Evolutionary conservation across 92 coral and sea anemone genomes (phyloP), one percentile per base, ranked within the genome.

Genomic region (Siderastrea radians): DNA sequence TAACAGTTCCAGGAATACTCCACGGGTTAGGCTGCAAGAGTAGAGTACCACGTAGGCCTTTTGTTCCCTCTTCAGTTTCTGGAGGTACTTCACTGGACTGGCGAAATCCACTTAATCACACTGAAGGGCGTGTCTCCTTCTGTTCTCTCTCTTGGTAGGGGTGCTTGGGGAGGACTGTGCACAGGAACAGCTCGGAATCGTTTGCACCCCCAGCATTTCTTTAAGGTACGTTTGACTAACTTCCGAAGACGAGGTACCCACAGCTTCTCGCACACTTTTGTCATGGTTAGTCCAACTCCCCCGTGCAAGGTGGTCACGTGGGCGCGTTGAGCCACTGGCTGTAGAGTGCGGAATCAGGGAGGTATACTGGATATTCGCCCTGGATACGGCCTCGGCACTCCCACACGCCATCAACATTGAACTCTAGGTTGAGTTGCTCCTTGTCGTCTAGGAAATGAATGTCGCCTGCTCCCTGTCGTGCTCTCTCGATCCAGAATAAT

Each of bases 81-180:
- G 49, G 1, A 6, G 54, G 70, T 84, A 72, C 59, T 85, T 85
- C 83, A 85, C 83, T 6, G 88, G 88, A 9, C 80, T 81, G 5
- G 88, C 88, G 79, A 84, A 84, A 65, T 84, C 88, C 11, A 84
- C 88, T 54, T 81, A 68, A 5, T 59, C 71, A 12, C 38, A 26
- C 38, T 26, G 38, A 26, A 26, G 38, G 38, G 38, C 38, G 38
- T 26, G 38, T 26, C 38, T 26, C 38, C 38, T 26, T 26, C 38
- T 26, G 38, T 26, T 26, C 38, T 26, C 38, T 26, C 38, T 26
- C 70, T 64, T 4, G 58, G 85, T 49, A 81, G 9, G 13, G 50
- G 46, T 44, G 85, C 94, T 49, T 76, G 91, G 58, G 92, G 92
- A 0, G 85, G 94, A 50, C 44, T 17, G 3, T 77, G 68, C 9